Evolutionary conservation across 2,113 vertebrate genomes (phyloP).

Genomic region (Tricholaema leucomelas): DNA sequence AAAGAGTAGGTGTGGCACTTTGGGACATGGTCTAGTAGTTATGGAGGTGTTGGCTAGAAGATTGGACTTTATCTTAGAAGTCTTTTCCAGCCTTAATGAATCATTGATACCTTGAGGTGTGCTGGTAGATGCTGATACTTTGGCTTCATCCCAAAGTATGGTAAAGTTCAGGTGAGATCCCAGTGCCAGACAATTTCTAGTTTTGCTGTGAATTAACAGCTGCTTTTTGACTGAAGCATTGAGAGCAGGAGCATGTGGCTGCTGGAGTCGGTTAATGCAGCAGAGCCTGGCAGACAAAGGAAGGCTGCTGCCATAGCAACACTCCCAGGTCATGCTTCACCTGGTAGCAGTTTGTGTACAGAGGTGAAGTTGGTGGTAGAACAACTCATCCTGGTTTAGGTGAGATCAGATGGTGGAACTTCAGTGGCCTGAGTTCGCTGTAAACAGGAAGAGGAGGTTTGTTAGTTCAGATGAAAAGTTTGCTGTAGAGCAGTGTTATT

Average conservation of each 20-base stretch:
- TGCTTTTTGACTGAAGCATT: neutral
- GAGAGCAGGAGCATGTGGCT: neutral
- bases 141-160: neutral
- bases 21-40: too few species aligned
- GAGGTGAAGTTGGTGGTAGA: neutral
- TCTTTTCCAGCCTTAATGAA: too few species aligned
- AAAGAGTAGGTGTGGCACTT: too few species aligned
- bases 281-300: neutral
- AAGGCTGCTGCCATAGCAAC: slow-evolving; percentile 36
- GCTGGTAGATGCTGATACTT: neutral
- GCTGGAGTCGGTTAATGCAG: neutral
- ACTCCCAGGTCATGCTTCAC: neutral
- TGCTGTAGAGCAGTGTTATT: neutral
- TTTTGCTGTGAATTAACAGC: neutral
- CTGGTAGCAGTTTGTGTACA: neutral
- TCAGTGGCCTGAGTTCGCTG: neutral
- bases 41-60: too few species aligned
- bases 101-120: neutral
- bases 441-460: neutral
- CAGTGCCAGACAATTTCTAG: neutral
- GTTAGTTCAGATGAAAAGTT: neutral
- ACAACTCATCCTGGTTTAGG: neutral
- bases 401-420: neutral
- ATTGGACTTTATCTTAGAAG: too few species aligned
- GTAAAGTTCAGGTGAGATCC: neutral